phyloP scores from a whole-genome alignment of 2,888 invertebrate species.

The Chymomyza amoena region DNA sequence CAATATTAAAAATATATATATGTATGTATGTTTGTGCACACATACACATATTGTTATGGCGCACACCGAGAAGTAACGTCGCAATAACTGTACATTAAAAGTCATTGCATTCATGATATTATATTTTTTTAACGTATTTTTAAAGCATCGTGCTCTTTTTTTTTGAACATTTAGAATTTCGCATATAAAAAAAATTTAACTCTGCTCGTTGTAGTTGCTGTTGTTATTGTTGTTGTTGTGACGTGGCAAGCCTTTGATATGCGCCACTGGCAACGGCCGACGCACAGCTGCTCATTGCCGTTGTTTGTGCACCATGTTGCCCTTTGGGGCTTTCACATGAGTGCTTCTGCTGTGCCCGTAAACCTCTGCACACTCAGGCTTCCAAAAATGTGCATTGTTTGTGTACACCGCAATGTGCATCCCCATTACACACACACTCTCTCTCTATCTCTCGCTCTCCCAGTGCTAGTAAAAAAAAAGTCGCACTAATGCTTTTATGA shows the following conservation, averaged over 20 bases:
- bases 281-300: neutral
- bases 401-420: neutral
- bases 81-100: slow-evolving; percentile 74
- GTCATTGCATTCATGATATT: slow-evolving; percentile 71
- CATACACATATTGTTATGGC: slow-evolving; percentile 10
- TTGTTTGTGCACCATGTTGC: slow-evolving; percentile 32
- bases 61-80: slow-evolving; percentile 56
- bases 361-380: neutral
- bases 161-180: slow-evolving; percentile 25
- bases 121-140: slow-evolving; percentile 23
- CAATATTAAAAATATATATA: slow-evolving; percentile 62
- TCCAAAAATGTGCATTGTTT: slow-evolving; percentile 28
- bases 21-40: slow-evolving; percentile 16
- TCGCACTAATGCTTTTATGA: slow-evolving; percentile 59
- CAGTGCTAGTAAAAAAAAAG: slow-evolving; percentile 19
- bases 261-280: neutral
- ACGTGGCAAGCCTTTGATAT: neutral
- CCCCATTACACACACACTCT: neutral
- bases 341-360: slow-evolving; percentile 15
- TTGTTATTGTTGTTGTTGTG: neutral
- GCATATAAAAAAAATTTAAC: slow-evolving; percentile 17
- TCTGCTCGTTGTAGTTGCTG: neutral
- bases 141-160: slow-evolving; percentile 8
- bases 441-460: neutral
- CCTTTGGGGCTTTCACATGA: slow-evolving; percentile 45